Percentiles rank a stretch among this genome's conserved stretches.
Conservation (phyloP, 2,888 invertebrate genomes). For the Drosophila ezoana region DNA sequence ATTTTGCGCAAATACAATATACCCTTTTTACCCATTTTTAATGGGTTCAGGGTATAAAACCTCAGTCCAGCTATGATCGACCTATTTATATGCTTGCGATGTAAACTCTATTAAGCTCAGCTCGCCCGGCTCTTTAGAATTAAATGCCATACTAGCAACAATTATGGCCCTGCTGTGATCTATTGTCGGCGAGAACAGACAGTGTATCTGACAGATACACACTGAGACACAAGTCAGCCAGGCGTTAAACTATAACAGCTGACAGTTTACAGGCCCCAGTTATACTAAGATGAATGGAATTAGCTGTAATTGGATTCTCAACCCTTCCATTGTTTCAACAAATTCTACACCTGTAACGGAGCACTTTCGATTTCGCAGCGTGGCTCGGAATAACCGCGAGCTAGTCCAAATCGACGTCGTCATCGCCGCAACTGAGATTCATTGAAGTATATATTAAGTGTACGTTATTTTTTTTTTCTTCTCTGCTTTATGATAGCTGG, state of each 20-base stretch:
- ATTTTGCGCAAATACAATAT: no score
- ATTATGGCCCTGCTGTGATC: constrained; percentile 50
- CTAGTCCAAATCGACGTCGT: constrained; percentile 38
- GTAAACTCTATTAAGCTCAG: constrained; percentile 4
- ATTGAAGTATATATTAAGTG: constrained; percentile 35
- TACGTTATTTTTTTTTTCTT: not conserved
- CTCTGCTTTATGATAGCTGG: constrained; percentile 5
- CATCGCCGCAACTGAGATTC: constrained; percentile 30
- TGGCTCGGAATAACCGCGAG: constrained; percentile 32
- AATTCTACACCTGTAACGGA: constrained; percentile 12
- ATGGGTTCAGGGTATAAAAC: not conserved
- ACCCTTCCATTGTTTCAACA: constrained; percentile 39
- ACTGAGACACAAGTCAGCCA: constrained; percentile 37
- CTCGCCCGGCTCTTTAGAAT: constrained; percentile 8
- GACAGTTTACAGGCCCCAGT: constrained; percentile 58
- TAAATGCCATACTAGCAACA: constrained; percentile 27
- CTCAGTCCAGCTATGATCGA: no score
- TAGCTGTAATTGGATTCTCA: constrained; percentile 44
- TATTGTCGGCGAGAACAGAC: constrained; percentile 49
- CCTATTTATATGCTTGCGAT: not conserved
- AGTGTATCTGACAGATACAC: not conserved
- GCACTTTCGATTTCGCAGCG: constrained; percentile 68
- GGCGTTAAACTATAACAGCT: constrained; percentile 70
- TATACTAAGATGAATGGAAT: constrained; percentile 37
- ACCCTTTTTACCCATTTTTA: no score